Base-by-base conservation (phyloP, 1,140 invertebrate species). In the Dinoponera quadriceps region DNA sequence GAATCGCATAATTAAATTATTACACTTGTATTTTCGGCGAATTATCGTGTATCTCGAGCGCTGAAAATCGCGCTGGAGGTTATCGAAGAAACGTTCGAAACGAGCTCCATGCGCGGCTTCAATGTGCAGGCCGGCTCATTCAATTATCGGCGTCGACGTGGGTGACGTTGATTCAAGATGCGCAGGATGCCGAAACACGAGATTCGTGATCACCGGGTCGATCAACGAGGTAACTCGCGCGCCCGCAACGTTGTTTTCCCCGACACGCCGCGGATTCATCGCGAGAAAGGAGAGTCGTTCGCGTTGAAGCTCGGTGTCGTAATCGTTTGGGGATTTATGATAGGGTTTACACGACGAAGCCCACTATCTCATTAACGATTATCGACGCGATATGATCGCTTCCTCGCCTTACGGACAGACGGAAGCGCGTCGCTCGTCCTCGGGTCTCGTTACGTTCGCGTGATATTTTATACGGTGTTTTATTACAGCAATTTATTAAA, bases 221-320 rank as follows among this genome's bases (percentile, higher is more conserved):
- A 66, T 87, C 85, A 87, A 88, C 66, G 72, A 84, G 82, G n/a
- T 38, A 38, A 29, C 22, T 81, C 86, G 82, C 55, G 74, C 27
- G 60, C 38, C 49, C n/a, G 25, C 49, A 72, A 78, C 66, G 73
- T 82, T 74, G 62, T 59, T 84, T 83, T 25, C 75, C 82, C 27
- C 54, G 62, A 82, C 49, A 80, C 25, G 22, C 11, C 49, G n/a
- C n/a, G 48, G 48, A 69, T 82, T 73, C 85, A 59, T 73, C 59
- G 62, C 65, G 57, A 51, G 44, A 80, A 54, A 86, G 59, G 69
- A 69, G 18, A 78, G 9, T 48, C 57, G 68, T 68, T 59, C 20
- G 22, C 38, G 22, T 11, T 77, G 77, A 77, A 71, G 60, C 38
- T 38, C 14, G n/a, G 7, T 84, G 83, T 81, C 54, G 74, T 84